These are phyloP conservation scores for Tamandua tetradactyla DNA, from an alignment of 2,797 vertebrate species.

Conservation along the genomic window DNA sequence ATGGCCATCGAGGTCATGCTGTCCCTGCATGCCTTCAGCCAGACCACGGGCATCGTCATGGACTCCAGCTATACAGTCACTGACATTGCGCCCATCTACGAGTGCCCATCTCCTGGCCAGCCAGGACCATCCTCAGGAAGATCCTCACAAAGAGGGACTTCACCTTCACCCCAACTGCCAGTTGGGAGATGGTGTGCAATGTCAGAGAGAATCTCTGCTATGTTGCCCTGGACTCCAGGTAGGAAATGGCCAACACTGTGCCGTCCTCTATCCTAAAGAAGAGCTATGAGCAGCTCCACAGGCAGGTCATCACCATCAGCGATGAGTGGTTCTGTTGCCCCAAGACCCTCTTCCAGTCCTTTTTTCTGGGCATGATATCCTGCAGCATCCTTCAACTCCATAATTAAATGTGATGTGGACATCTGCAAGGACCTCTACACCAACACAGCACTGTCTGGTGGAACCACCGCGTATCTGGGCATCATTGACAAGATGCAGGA, in stretches of 20 bases:
- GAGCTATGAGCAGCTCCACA: slow-evolving; percentile 98
- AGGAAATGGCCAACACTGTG: slow-evolving; percentile 98
- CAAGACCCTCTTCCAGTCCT: slow-evolving; percentile 98
- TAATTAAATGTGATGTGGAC: too few species aligned
- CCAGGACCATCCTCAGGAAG: slow-evolving; percentile 99
- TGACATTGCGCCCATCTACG: slow-evolving; percentile 99
- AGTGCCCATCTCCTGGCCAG: slow-evolving; percentile 99
- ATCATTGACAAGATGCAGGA: too few species aligned
- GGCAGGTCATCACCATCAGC: slow-evolving; percentile 99
- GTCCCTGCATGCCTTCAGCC: slow-evolving; percentile 99
- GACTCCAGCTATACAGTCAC: slow-evolving; percentile 99
- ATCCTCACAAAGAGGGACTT: slow-evolving; percentile 99
- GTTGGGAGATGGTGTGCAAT: slow-evolving; percentile 98
- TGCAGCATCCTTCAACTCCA: slow-evolving; percentile 99
- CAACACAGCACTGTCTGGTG: too few species aligned
- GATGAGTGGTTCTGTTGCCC: slow-evolving; percentile 99
- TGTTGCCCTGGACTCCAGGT: slow-evolving; percentile 97
- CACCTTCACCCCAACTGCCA: slow-evolving; percentile 98
- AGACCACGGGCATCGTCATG: slow-evolving; percentile 99
- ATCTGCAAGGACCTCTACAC: too few species aligned
- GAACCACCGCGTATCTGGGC: too few species aligned
- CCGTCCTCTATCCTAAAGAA: slow-evolving; percentile 98
- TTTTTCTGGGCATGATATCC: slow-evolving; percentile 99
- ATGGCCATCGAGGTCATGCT: slow-evolving; percentile 99
- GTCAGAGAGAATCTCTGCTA: slow-evolving; percentile 99